Evolutionary conservation across 2,113 vertebrate species (phyloP), one percentile per base, ranked within the genome.

Genomic region (Xenopus tropicalis): DNA sequence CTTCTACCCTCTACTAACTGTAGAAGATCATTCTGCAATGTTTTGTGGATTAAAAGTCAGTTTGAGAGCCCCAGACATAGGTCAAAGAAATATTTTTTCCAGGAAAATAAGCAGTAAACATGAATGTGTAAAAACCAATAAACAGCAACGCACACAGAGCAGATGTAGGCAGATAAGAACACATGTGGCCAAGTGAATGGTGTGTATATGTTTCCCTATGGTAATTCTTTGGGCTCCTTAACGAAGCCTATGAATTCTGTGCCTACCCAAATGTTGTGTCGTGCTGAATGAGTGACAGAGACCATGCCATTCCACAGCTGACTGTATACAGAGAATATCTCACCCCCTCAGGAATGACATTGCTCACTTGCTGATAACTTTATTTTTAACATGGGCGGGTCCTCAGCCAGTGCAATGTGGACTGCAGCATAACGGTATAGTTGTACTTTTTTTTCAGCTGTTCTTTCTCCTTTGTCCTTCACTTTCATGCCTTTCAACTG

Each of bases 311-410:
- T 69, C 73, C 58, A 42, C 58, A 69, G 72, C 72, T 63, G 66
- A 76, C 73, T 19, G 63, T 74, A 63, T 63, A 69, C 58, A 76
- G 73, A 62, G 63, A 74, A 68, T 69, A 76, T 68, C 73, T 76
- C 58, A 43, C 22, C 44, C 37, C 58, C 69, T 61, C 83, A 89
- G 88, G 89, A 89, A 90, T 90, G 87, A 83, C 88, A 87, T 86
- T 89, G 86, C 87, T 83, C 71, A 76, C 68, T n/a, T 85, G 86
- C 73, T 76, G 89, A 90, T 90, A 90, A 90, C 89, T 87, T 88
- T 90, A 90, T 90, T 90, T 90, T 89, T 88, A 85, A 81, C 83
- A 78, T 23, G 65, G 86, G 82, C 78, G 85, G 83, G 86, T 88
- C 85, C 80, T 85, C 65, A 76, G 73, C 82, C 79, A 78, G 79